phyloP scores from a whole-genome alignment of 1,140 invertebrate genomes.

The Notospermus geniculatus region DNA sequence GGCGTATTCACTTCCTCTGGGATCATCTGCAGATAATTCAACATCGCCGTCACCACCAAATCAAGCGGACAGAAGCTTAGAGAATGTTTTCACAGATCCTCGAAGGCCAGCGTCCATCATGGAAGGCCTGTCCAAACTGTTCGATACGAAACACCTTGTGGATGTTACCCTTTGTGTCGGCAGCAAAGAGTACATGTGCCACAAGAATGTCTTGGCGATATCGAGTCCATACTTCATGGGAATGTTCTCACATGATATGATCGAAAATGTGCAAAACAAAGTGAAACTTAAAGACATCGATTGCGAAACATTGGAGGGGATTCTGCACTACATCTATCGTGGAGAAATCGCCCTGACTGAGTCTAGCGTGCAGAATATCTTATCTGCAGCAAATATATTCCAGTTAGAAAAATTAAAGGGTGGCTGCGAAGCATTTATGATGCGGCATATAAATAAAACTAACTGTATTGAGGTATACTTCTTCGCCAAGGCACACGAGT shows the following conservation, averaged over 20 bases:
- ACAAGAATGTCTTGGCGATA: conserved; percentile 58
- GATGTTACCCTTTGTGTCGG: conserved; percentile 59
- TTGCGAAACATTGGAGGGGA: conserved; percentile 54
- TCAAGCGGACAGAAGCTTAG: too few relatives aligned
- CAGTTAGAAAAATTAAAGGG: conserved; percentile 54
- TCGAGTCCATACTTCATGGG: conserved; percentile 61
- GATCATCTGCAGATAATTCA: too few relatives aligned
- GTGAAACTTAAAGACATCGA: conserved; percentile 62
- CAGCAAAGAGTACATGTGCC: conserved; percentile 57
- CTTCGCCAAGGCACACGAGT: conserved; percentile 52
- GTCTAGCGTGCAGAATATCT: conserved; percentile 60
- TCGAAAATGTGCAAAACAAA: conserved; percentile 56
- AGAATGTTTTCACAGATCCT: too few relatives aligned
- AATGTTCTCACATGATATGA: conserved; percentile 58
- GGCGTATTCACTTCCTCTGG: too few relatives aligned
- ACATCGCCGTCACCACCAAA: too few relatives aligned
- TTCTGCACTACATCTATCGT: conserved; percentile 64
- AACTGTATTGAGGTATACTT: conserved; percentile 54
- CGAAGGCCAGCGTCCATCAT: conserved; percentile 26
- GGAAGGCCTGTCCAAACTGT: conserved; percentile 59
- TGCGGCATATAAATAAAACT: conserved; percentile 44
- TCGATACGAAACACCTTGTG: conserved; percentile 57
- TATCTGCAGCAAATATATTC: conserved; percentile 64
- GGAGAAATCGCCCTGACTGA: conserved; percentile 59
- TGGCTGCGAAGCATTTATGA: conserved; percentile 53